A percentile compares a stretch with the other conserved stretches of the same genome.
Evolutionary conservation across 2,888 invertebrate genomes (phyloP).

Genomic region (Philereme transversata): DNA sequence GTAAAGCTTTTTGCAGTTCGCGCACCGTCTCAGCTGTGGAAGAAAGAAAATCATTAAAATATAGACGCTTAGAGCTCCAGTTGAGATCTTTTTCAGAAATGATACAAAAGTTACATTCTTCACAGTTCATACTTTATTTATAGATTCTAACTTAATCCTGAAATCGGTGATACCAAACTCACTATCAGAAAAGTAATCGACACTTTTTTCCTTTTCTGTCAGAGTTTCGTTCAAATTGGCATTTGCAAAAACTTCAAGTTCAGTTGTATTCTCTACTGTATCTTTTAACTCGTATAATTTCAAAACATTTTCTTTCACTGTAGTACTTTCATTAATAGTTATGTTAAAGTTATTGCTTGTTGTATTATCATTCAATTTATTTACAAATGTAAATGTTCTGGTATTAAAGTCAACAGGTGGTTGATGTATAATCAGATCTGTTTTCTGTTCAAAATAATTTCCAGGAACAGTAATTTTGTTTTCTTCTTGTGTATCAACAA

Average conservation of each 20-base stretch:
- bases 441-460: conserved; percentile 14
- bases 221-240: conserved; percentile 35
- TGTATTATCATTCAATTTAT: background rate
- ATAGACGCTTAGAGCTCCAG: too few relatives aligned
- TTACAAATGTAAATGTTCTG: background rate
- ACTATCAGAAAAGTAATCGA: conserved; percentile 67
- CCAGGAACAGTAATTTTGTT: conserved; percentile 24
- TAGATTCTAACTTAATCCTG: background rate
- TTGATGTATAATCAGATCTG: conserved; percentile 10
- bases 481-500: conserved; percentile 42
- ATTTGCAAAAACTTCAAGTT: conserved; percentile 19
- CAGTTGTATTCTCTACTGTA: conserved; percentile 2
- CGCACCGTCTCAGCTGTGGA: conserved; percentile 64
- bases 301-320: background rate
- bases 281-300: conserved; percentile 3
- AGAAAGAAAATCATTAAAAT: conserved; percentile 10
- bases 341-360: background rate
- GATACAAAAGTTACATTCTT: too few relatives aligned
- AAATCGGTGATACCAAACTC: conserved; percentile 49
- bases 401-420: conserved; percentile 2
- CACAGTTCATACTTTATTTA: too few relatives aligned
- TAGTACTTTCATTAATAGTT: background rate
- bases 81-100: too few relatives aligned
- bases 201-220: conserved; percentile 23
- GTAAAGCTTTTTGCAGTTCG: conserved; percentile 63